Evolutionary conservation across 92 coral and sea anemone species (phyloP).

Genomic region (Actinostola sp.): DNA sequence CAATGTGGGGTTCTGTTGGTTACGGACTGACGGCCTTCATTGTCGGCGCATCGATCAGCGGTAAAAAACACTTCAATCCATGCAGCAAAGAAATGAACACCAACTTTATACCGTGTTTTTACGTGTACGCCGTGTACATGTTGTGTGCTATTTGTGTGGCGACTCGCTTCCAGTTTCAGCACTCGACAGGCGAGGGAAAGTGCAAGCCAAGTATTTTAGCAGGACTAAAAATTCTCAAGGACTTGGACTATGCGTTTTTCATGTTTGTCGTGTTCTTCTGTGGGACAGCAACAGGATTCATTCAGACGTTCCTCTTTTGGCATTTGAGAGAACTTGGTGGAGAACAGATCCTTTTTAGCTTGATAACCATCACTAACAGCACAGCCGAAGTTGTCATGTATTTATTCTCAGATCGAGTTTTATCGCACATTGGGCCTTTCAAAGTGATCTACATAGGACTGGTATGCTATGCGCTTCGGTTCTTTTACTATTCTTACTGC

Average conservation of each 20-base stretch:
- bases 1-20: slow-evolving; percentile 97
- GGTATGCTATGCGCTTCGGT: slow-evolving; percentile 88
- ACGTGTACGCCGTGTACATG: slow-evolving; percentile 81
- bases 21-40: slow-evolving; percentile 90
- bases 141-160: slow-evolving; percentile 79
- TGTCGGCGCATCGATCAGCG: slow-evolving; percentile 91
- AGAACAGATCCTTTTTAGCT: slow-evolving; percentile 86
- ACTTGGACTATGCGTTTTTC: slow-evolving; percentile 83
- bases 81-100: slow-evolving; percentile 89
- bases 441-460: slow-evolving; percentile 89
- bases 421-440: slow-evolving; percentile 83
- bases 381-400: slow-evolving; percentile 88
- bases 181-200: slow-evolving; percentile 52
- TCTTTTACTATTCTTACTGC: slow-evolving; percentile 95
- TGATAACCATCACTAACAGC: slow-evolving; percentile 79
- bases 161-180: slow-evolving; percentile 79
- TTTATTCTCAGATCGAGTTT: slow-evolving; percentile 77
- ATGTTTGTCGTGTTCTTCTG: slow-evolving; percentile 91
- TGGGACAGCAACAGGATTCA: slow-evolving; percentile 95
- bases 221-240: slow-evolving; percentile 60
- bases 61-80: slow-evolving; percentile 75
- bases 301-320: slow-evolving; percentile 97
- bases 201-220: slow-evolving; percentile 68
- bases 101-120: slow-evolving; percentile 90
- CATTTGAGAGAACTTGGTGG: slow-evolving; percentile 95